Base-by-base conservation (phyloP, 2,888 invertebrate species). In the Apodemia mormo region DNA sequence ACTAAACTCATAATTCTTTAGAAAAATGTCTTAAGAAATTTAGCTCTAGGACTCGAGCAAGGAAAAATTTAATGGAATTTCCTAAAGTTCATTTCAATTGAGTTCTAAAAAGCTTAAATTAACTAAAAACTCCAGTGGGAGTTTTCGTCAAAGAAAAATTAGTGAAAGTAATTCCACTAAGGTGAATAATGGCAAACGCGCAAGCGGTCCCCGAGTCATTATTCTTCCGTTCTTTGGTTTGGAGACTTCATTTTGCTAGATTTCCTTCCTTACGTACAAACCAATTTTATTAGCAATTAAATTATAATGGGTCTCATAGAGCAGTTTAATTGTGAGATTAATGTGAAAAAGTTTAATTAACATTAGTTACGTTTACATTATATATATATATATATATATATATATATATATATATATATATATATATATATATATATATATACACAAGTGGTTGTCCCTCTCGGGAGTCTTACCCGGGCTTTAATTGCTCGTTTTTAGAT, bases 231-330 rank as follows among this genome's bases (percentile, higher is more conserved):
- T 84, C 82, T 82, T 82, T 80, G 80, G 76, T 82, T 85, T 86
- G 89, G 85, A 86, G 86, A 87, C 86, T 88, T 85, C 86, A 86
- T 86, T 86, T 78, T 68, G 85, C 84, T 86, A 83, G 85, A 83
- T 82, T 83, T 84, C 85, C 87, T 90, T 90, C 88, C 89, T 88
- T 88, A 87, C 87, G 45, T 68, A 68, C 58, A 30, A 61, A 30
- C 61, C 61, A 61, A 61, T 61, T 61, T 61, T 61, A 61, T 61
- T 61, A 61, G 14, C 61, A 33, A 61, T 61, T 61, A 61, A 33
- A 61, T 33, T 61, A 33, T 61, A 61, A 61, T 33, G 61, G 7
- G 12, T 33, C 30, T 61, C 29, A 61, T 61, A 61, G 14, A 61
- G 33, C 61, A 33, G 33, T 7, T 61, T 61, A 33, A 33, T 61